Evolutionary conservation across 2,888 invertebrate genomes (phyloP), one percentile per base, ranked within the genome.

Genomic region (Cheilosia vulpina): DNA sequence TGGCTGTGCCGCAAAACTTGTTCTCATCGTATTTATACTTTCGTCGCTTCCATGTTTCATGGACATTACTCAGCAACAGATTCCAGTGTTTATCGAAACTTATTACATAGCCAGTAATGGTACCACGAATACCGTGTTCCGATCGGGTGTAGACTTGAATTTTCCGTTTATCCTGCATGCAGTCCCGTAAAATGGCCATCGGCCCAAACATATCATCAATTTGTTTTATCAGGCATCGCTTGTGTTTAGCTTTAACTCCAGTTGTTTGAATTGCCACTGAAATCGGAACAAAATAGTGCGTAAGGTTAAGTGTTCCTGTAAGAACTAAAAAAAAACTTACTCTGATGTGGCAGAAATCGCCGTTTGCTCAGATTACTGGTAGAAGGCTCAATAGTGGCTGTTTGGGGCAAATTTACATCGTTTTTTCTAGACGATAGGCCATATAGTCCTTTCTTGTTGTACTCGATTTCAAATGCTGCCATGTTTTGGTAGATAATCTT

Each of bases 81-180:
- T 99, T 99, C 96, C 97, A 98, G 91, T 98, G 97, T 90, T 97
- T 98, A 92, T 99, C 99, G 92, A 97, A 99, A 2, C 97, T 97
- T 19, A 95, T 94, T 31, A 98, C 92, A 88, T 94, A 96, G 1
- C 97, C 99, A 83, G 95, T 94, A 81, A 97, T 94, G 82, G 94
- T 94, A 3, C 98, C 98, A 72, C 98, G 93, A 27, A 98, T 92
- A 13, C 95, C 95, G 45, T 93, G 93, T 27, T 94, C 95, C 88
- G 94, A 94, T 69, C 98, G 94, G 0, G 96, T 96, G 89, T 95
- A 94, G 53, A 92, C 89, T 43, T 89, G 89, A 2, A 92, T 81
- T 3, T 88, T 88, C 1, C 66, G 57, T 7, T 81, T 38, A 2
- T 82, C 60, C 0, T 87, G 55, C 52, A 90, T 82, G 88, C 94